Evolutionary conservation across 2,888 invertebrate genomes (phyloP).

Genomic region (Acanthosoma haemorrhoidale): DNA sequence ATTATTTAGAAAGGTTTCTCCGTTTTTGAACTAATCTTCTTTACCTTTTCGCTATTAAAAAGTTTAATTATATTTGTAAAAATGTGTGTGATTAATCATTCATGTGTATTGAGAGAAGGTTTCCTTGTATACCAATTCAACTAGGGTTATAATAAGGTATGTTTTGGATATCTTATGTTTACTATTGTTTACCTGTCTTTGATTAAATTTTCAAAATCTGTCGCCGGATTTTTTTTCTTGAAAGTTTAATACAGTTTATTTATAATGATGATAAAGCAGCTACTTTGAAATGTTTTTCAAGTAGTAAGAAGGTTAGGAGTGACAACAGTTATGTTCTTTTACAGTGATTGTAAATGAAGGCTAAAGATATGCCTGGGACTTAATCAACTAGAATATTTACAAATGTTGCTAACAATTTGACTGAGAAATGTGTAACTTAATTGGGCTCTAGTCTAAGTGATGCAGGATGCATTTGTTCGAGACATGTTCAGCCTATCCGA

Average conservation of each 20-base stretch:
- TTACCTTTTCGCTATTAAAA: neutral
- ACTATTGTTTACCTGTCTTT: constrained; percentile 9
- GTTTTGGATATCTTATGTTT: constrained; percentile 27
- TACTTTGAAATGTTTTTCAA: neutral
- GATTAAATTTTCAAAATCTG: neutral
- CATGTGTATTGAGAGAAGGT: constrained; percentile 24
- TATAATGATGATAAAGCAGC: neutral
- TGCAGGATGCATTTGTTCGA: constrained; percentile 42
- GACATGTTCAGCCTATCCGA: constrained; percentile 42
- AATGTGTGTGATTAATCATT: constrained; percentile 11
- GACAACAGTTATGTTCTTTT: constrained; percentile 23
- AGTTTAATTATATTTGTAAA: neutral
- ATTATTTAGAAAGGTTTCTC: neutral
- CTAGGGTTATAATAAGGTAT: constrained; percentile 30
- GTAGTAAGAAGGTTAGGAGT: constrained; percentile 19
- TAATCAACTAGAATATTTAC: neutral
- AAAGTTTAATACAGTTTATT: neutral
- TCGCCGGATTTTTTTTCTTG: neutral
- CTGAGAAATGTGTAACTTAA: constrained; percentile 11
- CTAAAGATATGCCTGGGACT: neutral
- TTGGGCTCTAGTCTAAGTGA: constrained; percentile 36
- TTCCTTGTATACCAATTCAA: constrained; percentile 24
- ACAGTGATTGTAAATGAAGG: constrained; percentile 19
- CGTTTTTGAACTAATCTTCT: neutral
- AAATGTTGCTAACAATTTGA: neutral